phyloP scores from a whole-genome alignment of 2,797 vertebrate species.

The Botia almorhae region DNA sequence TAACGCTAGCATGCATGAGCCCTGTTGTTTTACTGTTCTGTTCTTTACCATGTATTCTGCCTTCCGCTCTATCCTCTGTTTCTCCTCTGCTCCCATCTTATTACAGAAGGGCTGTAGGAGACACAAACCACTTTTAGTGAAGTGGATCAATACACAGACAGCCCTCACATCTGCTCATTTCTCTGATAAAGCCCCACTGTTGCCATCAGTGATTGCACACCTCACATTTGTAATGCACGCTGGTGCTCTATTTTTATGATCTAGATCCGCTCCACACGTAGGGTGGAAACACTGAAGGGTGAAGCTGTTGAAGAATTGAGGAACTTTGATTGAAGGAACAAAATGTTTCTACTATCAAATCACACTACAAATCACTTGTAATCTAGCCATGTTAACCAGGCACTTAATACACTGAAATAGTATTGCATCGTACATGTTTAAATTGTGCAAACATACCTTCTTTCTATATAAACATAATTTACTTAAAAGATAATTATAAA shows the following conservation, averaged over 20 bases:
- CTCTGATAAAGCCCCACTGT: slow-evolving; percentile 38
- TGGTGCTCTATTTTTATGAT: slow-evolving; percentile 16
- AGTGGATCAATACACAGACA: slow-evolving; percentile 45
- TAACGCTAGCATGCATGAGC: not conserved
- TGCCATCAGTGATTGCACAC: slow-evolving; percentile 14
- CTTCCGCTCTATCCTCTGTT: not conserved
- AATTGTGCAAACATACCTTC: not conserved
- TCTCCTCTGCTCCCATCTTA: slow-evolving; percentile 4
- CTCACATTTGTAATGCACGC: slow-evolving; percentile 9
- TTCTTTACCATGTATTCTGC: not conserved
- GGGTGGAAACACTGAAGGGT: not conserved
- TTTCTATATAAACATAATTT: not conserved
- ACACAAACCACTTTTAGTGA: slow-evolving; percentile 28
- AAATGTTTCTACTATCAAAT: too few species aligned
- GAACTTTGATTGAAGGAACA: too few species aligned
- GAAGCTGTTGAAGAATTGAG: too few species aligned
- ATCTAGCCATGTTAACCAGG: not conserved
- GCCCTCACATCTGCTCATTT: slow-evolving; percentile 37
- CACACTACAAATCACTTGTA: not conserved
- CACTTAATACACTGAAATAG: not conserved
- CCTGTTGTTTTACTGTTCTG: slow-evolving; percentile 1
- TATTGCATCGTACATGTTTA: not conserved
- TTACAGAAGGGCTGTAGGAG: slow-evolving; percentile 35
- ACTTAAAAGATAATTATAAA: too few species aligned
- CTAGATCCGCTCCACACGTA: slow-evolving; percentile 8